Percentiles rank a stretch among this genome's conserved stretches.
Evolutionary conservation across 2,113 vertebrate genomes (phyloP).

Genomic region (Fregata magnificens): DNA sequence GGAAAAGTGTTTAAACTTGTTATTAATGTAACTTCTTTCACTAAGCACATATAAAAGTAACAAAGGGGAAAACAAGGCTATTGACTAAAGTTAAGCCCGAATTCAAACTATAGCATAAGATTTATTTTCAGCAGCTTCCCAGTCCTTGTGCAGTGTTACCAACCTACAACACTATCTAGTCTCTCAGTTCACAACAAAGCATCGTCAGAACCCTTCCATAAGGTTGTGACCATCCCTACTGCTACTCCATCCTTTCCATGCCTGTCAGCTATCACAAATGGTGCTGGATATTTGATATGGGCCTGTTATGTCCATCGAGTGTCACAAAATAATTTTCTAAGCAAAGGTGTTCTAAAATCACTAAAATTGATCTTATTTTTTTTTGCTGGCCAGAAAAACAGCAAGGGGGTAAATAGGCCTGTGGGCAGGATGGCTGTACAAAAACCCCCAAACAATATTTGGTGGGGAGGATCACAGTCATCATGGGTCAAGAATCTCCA

Average conservation of each 20-base stretch:
- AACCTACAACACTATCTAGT: background rate
- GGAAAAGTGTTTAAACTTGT: background rate
- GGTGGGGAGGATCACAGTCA: background rate
- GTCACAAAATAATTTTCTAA: background rate
- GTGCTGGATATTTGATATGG: background rate
- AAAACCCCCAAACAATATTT: background rate
- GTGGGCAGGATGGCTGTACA: background rate
- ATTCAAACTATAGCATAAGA: background rate
- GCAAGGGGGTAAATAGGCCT: background rate
- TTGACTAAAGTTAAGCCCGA: background rate
- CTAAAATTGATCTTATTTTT: background rate
- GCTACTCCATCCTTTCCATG: background rate
- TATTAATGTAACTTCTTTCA: background rate
- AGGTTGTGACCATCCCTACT: background rate
- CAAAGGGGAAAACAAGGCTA: background rate
- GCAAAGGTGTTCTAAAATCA: background rate
- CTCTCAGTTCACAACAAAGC: background rate
- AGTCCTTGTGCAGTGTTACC: background rate
- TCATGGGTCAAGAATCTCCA: background rate
- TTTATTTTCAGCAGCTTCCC: background rate
- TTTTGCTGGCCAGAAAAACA: background rate
- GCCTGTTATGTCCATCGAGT: background rate
- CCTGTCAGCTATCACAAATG: background rate
- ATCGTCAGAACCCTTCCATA: background rate
- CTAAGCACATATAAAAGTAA: background rate